These are phyloP conservation scores for Minunthozetes semirufus DNA, from an alignment of 2,888 invertebrate genomes.

Conservation along the genomic window DNA sequence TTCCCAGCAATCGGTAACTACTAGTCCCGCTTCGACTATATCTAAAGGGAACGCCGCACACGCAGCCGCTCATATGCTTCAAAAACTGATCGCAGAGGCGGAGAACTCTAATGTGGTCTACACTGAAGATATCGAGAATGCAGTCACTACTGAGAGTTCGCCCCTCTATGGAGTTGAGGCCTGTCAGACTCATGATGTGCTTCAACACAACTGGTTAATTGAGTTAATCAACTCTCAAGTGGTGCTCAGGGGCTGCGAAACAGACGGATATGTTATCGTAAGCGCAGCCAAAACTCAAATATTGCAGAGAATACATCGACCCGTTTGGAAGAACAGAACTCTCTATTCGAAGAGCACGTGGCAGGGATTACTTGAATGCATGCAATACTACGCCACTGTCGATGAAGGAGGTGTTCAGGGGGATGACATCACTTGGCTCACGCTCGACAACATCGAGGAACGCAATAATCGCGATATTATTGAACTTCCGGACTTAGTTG, in stretches of 20 bases:
- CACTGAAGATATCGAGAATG: constrained; percentile 73
- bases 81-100: constrained; percentile 79
- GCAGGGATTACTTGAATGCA: constrained; percentile 88
- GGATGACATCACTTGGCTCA: constrained; percentile 90
- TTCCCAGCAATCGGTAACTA: constrained; percentile 48
- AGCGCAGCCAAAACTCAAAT: constrained; percentile 95
- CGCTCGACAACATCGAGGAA: constrained; percentile 80
- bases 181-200: constrained; percentile 80
- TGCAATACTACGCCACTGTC: constrained; percentile 99
- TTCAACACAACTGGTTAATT: constrained; percentile 90
- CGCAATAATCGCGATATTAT: constrained; percentile 64
- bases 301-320: constrained; percentile 75
- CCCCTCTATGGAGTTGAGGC: constrained; percentile 76
- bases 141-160: constrained; percentile 56
- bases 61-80: constrained; percentile 70
- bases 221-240: constrained; percentile 81
- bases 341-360: constrained; percentile 90
- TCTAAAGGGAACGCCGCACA: constrained; percentile 66
- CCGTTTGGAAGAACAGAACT: constrained; percentile 78
- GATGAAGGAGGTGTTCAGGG: constrained; percentile 55
- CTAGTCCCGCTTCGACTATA: constrained; percentile 58
- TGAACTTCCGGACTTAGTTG: constrained; percentile 75
- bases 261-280: constrained; percentile 91
- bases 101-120: constrained; percentile 85
- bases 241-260: constrained; percentile 89